phyloP scores from a whole-genome alignment of 2,888 invertebrate genomes.

The Iphiclides podalirius region DNA sequence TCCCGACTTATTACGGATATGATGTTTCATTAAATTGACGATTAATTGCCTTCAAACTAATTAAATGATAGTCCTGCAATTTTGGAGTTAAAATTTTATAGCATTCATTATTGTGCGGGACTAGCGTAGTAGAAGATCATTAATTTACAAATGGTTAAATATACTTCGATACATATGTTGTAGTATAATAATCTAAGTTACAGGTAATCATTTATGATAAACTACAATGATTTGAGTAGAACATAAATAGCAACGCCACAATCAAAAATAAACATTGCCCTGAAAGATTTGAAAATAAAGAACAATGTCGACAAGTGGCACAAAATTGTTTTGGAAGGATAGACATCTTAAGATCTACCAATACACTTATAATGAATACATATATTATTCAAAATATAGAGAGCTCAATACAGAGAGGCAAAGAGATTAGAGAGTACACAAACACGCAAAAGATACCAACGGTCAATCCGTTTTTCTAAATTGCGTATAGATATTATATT shows the following conservation, averaged over 20 bases:
- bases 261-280: background rate
- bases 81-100: background rate
- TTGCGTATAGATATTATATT: too few species aligned
- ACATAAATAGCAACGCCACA: background rate
- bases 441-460: too few species aligned
- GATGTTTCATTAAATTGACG: background rate
- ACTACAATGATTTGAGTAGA: background rate
- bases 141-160: background rate
- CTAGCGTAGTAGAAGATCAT: background rate
- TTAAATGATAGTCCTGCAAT: background rate
- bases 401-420: constrained; percentile 24
- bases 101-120: background rate
- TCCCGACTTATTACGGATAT: background rate
- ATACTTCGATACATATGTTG: background rate
- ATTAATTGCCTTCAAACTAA: background rate
- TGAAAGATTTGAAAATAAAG: background rate
- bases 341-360: constrained; percentile 12
- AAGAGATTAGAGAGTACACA: background rate
- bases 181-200: background rate
- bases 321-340: too few species aligned
- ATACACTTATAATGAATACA: constrained; percentile 5
- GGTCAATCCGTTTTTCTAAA: too few species aligned
- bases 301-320: too few species aligned
- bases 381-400: constrained; percentile 30
- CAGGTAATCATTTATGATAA: background rate